Evolutionary conservation across 2,888 invertebrate genomes (phyloP).

Genomic region (Spodoptera littoralis): DNA sequence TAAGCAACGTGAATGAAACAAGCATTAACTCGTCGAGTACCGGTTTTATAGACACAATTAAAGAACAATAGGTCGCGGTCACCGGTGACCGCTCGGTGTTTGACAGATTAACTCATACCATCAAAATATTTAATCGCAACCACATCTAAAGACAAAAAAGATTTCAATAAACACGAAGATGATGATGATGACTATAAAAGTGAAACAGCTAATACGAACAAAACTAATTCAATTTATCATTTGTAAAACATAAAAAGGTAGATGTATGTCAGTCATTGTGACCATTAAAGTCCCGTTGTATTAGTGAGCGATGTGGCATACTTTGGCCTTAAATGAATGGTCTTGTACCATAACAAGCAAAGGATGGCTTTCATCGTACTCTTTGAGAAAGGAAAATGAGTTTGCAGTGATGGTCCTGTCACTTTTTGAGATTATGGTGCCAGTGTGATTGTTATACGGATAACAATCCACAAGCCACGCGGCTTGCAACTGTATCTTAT

Average conservation of each 20-base stretch:
- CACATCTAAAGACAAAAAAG: background rate
- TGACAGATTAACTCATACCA: too few relatives aligned
- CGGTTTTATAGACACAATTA: too few relatives aligned
- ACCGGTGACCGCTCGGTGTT: too few relatives aligned
- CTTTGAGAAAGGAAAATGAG: conserved; percentile 48
- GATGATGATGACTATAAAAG: conserved; percentile 14
- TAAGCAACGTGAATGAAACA: too few relatives aligned
- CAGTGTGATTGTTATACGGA: too few relatives aligned
- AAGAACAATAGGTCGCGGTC: too few relatives aligned
- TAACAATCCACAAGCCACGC: too few relatives aligned
- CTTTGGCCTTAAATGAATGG: conserved; percentile 53
- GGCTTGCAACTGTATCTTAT: too few relatives aligned
- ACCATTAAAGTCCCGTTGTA: conserved; percentile 55
- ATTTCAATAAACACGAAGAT: background rate
- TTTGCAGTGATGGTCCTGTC: conserved; percentile 31
- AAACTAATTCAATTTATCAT: conserved; percentile 44
- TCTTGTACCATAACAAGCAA: conserved; percentile 52
- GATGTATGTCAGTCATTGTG: conserved; percentile 54
- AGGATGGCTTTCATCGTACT: conserved; percentile 55
- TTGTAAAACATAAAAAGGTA: conserved; percentile 42
- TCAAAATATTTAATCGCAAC: background rate
- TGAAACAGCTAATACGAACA: conserved; percentile 27
- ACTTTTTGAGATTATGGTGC: conserved; percentile 8
- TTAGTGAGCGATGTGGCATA: conserved; percentile 50
- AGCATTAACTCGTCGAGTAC: too few relatives aligned